Percentiles rank a stretch among this genome's conserved stretches.
phyloP scores from a whole-genome alignment of 2,888 invertebrate species.

The Anticlea derivata region DNA sequence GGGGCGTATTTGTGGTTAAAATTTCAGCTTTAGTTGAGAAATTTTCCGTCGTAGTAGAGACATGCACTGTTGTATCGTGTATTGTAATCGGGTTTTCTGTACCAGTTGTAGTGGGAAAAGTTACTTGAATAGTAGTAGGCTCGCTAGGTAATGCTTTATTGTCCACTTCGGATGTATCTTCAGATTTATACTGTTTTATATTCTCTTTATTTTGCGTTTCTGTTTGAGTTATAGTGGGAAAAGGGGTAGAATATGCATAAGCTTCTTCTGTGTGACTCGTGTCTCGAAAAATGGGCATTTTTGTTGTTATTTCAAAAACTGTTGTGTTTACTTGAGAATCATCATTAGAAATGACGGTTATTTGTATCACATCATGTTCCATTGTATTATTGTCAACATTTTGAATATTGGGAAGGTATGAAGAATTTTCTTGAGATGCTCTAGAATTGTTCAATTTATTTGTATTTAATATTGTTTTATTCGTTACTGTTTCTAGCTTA shows the following conservation, averaged over 20 bases:
- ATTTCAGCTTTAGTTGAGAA: slow-evolving; percentile 28
- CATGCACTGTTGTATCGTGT: slow-evolving; percentile 8
- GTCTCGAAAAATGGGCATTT: slow-evolving; percentile 49
- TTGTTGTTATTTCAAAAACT: slow-evolving; percentile 62
- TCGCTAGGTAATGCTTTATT: slow-evolving; percentile 11
- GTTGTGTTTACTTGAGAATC: slow-evolving; percentile 44
- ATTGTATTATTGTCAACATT: slow-evolving; percentile 32
- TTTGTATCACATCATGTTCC: slow-evolving; percentile 55
- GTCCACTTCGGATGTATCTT: slow-evolving; percentile 27
- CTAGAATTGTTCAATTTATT: neutral
- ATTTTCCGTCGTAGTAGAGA: slow-evolving; percentile 26
- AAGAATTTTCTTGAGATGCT: slow-evolving; percentile 10
- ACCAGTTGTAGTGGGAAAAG: slow-evolving; percentile 2
- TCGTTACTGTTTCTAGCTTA: slow-evolving; percentile 44
- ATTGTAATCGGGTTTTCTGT: slow-evolving; percentile 1
- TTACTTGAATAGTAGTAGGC: slow-evolving; percentile 5
- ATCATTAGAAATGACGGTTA: slow-evolving; percentile 53
- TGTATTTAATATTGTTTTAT: slow-evolving; percentile 14
- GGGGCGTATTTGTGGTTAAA: slow-evolving; percentile 8
- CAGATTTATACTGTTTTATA: slow-evolving; percentile 15
- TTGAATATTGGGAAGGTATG: slow-evolving; percentile 18
- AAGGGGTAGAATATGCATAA: slow-evolving; percentile 22
- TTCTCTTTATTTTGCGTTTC: slow-evolving; percentile 23
- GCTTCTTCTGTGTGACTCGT: slow-evolving; percentile 37
- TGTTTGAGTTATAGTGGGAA: slow-evolving; percentile 12